A percentile compares a stretch with the other conserved stretches of the same genome.
Evolutionary conservation across 1,140 invertebrate genomes (phyloP).

Genomic region (Drosophila subpulchrella): DNA sequence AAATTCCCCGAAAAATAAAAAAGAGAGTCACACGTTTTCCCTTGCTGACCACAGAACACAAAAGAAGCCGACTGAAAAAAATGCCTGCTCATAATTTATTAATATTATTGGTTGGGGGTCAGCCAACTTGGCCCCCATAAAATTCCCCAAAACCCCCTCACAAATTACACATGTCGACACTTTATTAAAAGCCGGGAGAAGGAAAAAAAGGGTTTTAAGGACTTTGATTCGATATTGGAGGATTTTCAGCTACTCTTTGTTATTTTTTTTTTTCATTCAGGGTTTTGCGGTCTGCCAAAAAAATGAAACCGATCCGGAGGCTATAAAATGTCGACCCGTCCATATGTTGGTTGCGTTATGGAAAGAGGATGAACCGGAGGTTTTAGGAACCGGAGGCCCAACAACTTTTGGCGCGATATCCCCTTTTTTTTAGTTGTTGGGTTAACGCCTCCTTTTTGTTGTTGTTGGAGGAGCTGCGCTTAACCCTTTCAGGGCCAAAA

Average conservation of each 20-base stretch:
- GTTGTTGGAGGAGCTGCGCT: constrained; percentile 15
- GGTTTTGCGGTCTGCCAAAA: constrained; percentile 61
- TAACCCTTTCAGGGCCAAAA: constrained; percentile 74
- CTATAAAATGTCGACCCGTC: constrained; percentile 76
- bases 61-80: constrained; percentile 25
- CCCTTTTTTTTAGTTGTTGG: constrained; percentile 31
- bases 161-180: constrained; percentile 83
- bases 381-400: constrained; percentile 37
- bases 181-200: constrained; percentile 65
- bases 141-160: constrained; percentile 32
- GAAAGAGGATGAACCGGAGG: constrained; percentile 3
- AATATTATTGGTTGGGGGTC: constrained; percentile 67
- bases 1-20: constrained; percentile 1
- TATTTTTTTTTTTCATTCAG: constrained; percentile 38
- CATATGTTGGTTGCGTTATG: constrained; percentile 60
- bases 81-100: constrained; percentile 65
- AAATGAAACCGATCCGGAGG: constrained; percentile 68
- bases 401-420: constrained; percentile 64
- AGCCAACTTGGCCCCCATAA: constrained; percentile 10
- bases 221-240: constrained; percentile 65
- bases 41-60: constrained; percentile 39
- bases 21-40: constrained; percentile 39
- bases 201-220: constrained; percentile 51
- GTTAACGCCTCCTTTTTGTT: constrained; percentile 41
- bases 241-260: constrained; percentile 32